phyloP scores from a whole-genome alignment of 2,888 invertebrate species.

The Alviniconcha strummeri region DNA sequence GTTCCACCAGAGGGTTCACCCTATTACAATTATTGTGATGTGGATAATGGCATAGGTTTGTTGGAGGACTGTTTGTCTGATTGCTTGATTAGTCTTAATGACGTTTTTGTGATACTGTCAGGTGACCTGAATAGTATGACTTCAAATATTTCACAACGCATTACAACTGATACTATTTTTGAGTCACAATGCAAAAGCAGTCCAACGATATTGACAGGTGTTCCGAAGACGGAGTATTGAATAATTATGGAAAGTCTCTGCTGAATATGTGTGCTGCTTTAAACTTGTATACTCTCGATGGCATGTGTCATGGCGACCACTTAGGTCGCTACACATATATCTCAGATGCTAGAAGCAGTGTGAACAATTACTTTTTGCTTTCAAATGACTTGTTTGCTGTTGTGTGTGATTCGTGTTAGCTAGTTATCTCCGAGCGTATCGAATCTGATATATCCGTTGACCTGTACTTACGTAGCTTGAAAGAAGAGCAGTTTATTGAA shows the following conservation, averaged over 20 bases:
- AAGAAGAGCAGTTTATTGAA: no score
- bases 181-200: background rate
- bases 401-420: background rate
- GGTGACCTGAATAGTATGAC: background rate
- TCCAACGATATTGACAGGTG: no score
- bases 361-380: background rate
- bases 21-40: background rate
- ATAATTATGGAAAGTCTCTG: background rate
- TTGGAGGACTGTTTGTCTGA: background rate
- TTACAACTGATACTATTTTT: background rate
- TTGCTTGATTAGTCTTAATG: no score
- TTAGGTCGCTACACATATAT: background rate
- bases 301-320: background rate
- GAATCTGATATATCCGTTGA: no score
- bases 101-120: background rate
- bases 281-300: background rate
- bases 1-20: slow-evolving; percentile 8
- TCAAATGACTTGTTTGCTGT: background rate
- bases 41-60: background rate
- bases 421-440: no score
- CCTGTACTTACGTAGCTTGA: no score
- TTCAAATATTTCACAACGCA: no score
- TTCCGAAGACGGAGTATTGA: background rate
- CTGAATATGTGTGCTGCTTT: background rate
- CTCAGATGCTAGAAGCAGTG: background rate